Evolutionary conservation across 2,888 invertebrate species (phyloP).

Genomic region (Megalurothrips usitatus): DNA sequence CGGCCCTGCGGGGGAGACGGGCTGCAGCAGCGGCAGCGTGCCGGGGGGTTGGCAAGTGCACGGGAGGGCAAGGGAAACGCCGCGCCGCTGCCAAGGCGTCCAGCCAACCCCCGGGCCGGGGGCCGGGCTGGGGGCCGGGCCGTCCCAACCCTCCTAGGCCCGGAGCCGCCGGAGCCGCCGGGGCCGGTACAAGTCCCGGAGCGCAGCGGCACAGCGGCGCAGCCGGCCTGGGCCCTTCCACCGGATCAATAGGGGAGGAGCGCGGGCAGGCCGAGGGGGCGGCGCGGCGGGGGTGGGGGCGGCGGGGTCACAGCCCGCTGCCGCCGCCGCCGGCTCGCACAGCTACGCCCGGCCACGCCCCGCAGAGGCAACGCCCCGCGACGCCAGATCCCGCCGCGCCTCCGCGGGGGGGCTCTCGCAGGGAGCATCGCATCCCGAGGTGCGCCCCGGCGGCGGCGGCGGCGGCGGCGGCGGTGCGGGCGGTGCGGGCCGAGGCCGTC

Average conservation of each 20-base stretch:
- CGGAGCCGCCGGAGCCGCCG: background rate
- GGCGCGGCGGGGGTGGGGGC: background rate
- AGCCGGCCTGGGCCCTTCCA: background rate
- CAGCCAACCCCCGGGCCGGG: background rate
- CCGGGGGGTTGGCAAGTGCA: too few species aligned
- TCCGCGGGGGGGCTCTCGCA: background rate
- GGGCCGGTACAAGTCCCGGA: background rate
- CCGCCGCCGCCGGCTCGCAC: background rate
- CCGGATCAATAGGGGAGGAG: conserved; percentile 5
- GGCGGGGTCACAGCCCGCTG: conserved; percentile 22
- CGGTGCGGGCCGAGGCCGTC: too few species aligned
- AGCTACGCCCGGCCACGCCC: too few species aligned
- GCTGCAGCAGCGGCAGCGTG: too few species aligned
- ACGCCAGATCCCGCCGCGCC: background rate
- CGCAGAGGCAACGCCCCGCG: background rate
- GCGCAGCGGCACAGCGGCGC: background rate
- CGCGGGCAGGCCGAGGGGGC: background rate
- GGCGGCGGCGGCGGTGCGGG: too few species aligned
- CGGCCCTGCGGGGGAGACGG: too few species aligned
- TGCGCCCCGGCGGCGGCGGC: too few species aligned
- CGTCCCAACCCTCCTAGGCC: background rate
- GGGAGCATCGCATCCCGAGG: too few species aligned
- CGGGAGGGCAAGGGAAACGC: too few species aligned
- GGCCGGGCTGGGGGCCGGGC: background rate
- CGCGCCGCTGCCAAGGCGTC: background rate